phyloP scores from a whole-genome alignment of 2,888 invertebrate genomes.

The Syrista parreyssii region DNA sequence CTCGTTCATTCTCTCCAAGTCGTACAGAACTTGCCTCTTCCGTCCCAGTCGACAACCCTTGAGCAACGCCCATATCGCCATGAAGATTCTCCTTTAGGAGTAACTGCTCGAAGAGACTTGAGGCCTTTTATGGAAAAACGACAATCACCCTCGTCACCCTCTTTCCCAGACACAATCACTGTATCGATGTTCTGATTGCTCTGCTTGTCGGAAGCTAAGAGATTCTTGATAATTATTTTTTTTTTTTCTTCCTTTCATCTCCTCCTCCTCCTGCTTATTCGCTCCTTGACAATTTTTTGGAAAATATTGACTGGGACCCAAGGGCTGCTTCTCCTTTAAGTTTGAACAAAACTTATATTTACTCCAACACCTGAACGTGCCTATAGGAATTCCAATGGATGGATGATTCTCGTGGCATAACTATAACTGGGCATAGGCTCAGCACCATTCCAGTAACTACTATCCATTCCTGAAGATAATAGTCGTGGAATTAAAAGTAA shows the following conservation, averaged over 20 bases:
- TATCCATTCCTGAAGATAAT: neutral
- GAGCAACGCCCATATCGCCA: neutral
- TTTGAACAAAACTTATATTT: neutral
- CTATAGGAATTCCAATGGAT: neutral
- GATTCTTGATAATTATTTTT: neutral
- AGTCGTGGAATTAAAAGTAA: neutral
- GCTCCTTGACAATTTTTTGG: neutral
- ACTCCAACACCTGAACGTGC: neutral
- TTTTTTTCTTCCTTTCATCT: neutral
- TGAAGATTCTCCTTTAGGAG: neutral
- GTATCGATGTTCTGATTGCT: neutral
- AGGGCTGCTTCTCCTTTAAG: neutral
- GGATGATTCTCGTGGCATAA: neutral
- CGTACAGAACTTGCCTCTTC: neutral
- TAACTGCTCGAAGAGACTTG: neutral
- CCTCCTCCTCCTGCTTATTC: neutral
- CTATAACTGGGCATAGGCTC: neutral
- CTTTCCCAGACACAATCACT: neutral
- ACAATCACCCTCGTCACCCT: neutral
- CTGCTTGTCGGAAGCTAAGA: neutral
- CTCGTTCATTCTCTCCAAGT: neutral
- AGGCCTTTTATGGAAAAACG: neutral
- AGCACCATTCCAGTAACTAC: neutral
- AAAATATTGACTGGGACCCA: neutral
- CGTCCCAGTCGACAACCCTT: neutral